Percentiles rank a stretch among this genome's conserved stretches.
phyloP scores from a whole-genome alignment of 2,888 invertebrate genomes.

The Euplagia quadripunctaria region DNA sequence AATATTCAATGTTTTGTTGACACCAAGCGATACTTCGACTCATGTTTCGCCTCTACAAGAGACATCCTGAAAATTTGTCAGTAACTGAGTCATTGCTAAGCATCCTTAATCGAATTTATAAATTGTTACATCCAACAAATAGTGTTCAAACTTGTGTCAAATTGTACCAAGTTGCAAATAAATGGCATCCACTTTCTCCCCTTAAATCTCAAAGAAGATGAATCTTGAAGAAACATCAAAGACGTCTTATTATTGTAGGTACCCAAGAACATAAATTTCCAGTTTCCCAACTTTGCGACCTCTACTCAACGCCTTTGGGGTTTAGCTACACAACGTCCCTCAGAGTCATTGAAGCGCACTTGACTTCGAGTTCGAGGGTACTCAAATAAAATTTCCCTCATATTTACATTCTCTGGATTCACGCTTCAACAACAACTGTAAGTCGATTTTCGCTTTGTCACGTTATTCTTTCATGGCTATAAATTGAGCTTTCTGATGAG shows the following conservation, averaged over 20 bases:
- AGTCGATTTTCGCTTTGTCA: not conserved
- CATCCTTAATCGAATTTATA: too few relatives aligned
- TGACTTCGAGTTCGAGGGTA: not conserved
- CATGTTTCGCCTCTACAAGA: too few relatives aligned
- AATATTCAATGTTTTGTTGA: too few relatives aligned
- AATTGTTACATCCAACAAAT: too few relatives aligned
- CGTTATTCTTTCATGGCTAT: too few relatives aligned
- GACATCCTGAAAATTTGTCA: too few relatives aligned
- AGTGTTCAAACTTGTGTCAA: too few relatives aligned
- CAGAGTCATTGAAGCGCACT: not conserved
- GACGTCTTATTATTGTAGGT: not conserved
- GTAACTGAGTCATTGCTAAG: too few relatives aligned
- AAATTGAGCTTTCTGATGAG: too few relatives aligned
- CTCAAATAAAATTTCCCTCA: not conserved
- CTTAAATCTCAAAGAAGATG: not conserved
- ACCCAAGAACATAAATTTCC: not conserved
- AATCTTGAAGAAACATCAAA: not conserved
- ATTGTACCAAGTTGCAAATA: not conserved
- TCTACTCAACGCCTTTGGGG: not conserved
- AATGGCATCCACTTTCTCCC: not conserved
- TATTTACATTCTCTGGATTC: constrained; percentile 2
- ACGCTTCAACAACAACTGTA: not conserved
- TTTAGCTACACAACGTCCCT: not conserved
- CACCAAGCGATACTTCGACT: too few relatives aligned
- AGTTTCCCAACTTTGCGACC: not conserved